Evolutionary conservation across 2,113 vertebrate genomes (phyloP).

Genomic region (Chamaea fasciata): DNA sequence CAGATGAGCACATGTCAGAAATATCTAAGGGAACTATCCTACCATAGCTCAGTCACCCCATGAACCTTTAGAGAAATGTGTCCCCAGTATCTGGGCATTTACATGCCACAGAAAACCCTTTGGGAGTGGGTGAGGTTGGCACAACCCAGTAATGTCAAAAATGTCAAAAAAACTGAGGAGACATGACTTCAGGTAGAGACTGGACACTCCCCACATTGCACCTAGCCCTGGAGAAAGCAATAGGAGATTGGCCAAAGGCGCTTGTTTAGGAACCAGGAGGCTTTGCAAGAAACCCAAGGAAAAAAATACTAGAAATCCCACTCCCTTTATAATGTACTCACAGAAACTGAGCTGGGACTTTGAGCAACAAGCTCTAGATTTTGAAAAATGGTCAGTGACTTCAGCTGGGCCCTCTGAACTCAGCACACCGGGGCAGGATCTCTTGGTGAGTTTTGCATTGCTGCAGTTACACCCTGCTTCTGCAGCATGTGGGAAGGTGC

Average conservation of each 20-base stretch:
- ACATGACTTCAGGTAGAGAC: not conserved
- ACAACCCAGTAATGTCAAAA: not conserved
- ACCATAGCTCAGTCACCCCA: not conserved
- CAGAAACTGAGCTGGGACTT: not conserved
- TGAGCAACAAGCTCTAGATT: not conserved
- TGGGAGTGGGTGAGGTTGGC: not conserved
- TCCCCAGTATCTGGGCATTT: not conserved
- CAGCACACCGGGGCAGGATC: not conserved
- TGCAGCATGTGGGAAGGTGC: not conserved
- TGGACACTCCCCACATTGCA: not conserved
- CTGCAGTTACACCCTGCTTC: not conserved
- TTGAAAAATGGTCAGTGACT: not conserved
- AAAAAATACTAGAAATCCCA: not conserved
- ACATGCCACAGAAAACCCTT: not conserved
- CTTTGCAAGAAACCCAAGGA: not conserved
- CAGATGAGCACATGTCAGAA: not conserved
- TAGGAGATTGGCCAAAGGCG: not conserved
- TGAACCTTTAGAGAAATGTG: not conserved
- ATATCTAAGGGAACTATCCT: not conserved
- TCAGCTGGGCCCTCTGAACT: not conserved
- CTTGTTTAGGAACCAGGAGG: not conserved
- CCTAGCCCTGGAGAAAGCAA: not conserved
- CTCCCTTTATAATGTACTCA: not conserved
- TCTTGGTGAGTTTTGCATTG: not conserved
- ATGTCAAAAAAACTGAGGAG: not conserved